phyloP scores from a whole-genome alignment of 1,140 invertebrate species.

The honey bee (Apis mellifera) region DNA sequence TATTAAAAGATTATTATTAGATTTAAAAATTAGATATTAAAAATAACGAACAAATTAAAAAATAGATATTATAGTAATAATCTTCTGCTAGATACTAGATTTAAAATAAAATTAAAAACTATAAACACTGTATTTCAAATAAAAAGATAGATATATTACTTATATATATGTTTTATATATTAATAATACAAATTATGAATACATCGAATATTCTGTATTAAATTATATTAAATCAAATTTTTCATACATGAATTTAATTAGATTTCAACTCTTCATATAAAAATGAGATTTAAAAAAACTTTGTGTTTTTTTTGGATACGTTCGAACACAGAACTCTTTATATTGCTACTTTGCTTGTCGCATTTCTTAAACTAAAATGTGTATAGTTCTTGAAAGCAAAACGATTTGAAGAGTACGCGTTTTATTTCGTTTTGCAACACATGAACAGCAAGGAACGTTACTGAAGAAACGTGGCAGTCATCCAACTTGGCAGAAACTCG shows the following conservation, averaged over 20 bases:
- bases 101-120: too few relatives aligned
- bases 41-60: too few relatives aligned
- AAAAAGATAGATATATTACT: background rate
- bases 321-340: slow-evolving; percentile 2
- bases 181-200: background rate
- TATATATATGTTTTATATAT: too few relatives aligned
- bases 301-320: too few relatives aligned
- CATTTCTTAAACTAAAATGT: too few relatives aligned
- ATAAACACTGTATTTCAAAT: background rate
- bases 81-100: too few relatives aligned
- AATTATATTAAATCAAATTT: too few relatives aligned
- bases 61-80: too few relatives aligned
- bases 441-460: background rate
- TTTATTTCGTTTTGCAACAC: background rate
- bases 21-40: too few relatives aligned
- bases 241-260: background rate
- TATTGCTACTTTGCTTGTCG: background rate
- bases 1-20: too few relatives aligned
- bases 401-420: background rate
- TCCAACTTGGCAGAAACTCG: slow-evolving; percentile 7
- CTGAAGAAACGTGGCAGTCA: slow-evolving; percentile 4
- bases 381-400: background rate
- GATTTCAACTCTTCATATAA: too few relatives aligned
- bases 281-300: too few relatives aligned
- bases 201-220: background rate